phyloP scores from a whole-genome alignment of 2,797 vertebrate species.

The Chelon labrosus region DNA sequence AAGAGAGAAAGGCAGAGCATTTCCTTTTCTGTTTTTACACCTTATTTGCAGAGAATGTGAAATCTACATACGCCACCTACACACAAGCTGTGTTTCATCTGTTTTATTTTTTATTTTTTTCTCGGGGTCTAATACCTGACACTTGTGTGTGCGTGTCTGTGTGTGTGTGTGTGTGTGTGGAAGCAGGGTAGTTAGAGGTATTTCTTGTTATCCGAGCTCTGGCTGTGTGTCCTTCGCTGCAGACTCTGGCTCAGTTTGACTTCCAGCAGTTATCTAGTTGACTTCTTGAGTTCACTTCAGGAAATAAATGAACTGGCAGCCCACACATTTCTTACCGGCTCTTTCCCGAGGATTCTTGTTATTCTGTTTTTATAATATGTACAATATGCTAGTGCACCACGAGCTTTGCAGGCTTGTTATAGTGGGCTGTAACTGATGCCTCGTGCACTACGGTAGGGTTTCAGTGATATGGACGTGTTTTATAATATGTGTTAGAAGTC shows the following conservation, averaged over 20 bases:
- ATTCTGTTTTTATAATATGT: not conserved
- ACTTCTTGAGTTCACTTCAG: conserved; percentile 20
- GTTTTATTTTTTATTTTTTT: too few relatives aligned
- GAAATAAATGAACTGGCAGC: conserved; percentile 19
- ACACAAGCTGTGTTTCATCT: not conserved
- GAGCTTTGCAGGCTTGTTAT: too few relatives aligned
- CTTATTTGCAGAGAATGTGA: not conserved
- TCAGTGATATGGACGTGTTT: too few relatives aligned
- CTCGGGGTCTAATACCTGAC: conserved; percentile 1
- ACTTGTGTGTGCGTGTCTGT: conserved; percentile 1
- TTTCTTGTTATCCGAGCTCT: conserved; percentile 21
- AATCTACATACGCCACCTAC: not conserved
- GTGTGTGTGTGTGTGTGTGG: not conserved
- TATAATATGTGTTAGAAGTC: too few relatives aligned
- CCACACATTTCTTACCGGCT: conserved; percentile 12
- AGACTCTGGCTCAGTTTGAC: conserved; percentile 40
- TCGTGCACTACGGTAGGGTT: too few relatives aligned
- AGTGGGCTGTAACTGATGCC: too few relatives aligned
- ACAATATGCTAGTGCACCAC: not conserved
- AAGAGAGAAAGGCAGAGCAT: not conserved
- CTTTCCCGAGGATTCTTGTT: not conserved
- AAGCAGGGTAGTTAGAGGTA: not conserved
- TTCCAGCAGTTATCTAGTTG: conserved; percentile 9
- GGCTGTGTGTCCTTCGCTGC: not conserved
- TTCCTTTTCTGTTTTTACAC: not conserved